phyloP scores from a whole-genome alignment of 2,113 vertebrate species.

The Riparia riparia region DNA sequence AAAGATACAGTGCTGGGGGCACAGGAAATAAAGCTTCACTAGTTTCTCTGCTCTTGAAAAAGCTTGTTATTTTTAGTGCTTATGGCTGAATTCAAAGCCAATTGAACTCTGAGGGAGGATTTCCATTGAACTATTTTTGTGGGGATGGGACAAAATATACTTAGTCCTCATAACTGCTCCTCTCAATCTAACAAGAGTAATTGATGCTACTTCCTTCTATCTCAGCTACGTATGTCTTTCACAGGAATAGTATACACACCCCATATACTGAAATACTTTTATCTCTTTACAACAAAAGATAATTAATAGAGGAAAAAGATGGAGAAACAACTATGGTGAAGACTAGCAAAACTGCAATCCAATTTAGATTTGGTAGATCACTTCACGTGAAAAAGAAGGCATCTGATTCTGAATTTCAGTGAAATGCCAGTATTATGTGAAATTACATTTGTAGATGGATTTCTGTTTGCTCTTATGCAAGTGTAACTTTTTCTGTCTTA shows the following conservation, averaged over 20 bases:
- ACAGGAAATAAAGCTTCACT: constrained; percentile 21
- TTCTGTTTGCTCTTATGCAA: not conserved
- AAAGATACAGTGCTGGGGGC: not conserved
- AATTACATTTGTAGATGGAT: not conserved
- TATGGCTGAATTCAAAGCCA: constrained; percentile 34
- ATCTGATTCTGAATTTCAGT: constrained; percentile 9
- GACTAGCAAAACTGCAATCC: not conserved
- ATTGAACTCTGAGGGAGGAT: constrained; percentile 12
- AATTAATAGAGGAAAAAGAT: not conserved
- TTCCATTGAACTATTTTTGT: constrained; percentile 52
- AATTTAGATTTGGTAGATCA: constrained; percentile 8
- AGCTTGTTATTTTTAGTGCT: constrained; percentile 57
- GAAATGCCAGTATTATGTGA: constrained; percentile 15
- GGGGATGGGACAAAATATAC: constrained; percentile 7
- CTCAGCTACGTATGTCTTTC: not conserved
- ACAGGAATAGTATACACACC: not conserved
- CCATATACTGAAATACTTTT: not conserved
- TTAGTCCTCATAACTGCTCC: not conserved
- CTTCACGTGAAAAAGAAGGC: not conserved
- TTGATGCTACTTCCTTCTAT: not conserved
- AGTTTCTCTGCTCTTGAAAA: constrained; percentile 34
- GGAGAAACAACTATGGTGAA: not conserved
- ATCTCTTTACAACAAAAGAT: not conserved
- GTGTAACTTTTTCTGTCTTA: not conserved
- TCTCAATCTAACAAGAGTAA: not conserved